Conservation (phyloP, 1,140 invertebrate genomes). For the Drosophila bocki region DNA sequence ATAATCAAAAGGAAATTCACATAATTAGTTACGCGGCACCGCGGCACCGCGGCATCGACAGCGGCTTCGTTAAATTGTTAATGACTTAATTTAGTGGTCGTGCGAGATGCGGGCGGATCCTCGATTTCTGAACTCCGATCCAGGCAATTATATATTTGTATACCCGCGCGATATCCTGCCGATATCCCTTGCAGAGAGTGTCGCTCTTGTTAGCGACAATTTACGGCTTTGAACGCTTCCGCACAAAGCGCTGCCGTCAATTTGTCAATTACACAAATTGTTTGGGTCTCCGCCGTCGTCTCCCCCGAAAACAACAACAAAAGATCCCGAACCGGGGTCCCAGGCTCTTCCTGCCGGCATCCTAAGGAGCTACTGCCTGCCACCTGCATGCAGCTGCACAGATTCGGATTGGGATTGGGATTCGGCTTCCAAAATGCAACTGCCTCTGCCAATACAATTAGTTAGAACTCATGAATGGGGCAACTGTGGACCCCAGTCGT, state of each 20-base stretch:
- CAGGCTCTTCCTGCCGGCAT: conserved; percentile 59
- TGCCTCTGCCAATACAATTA: conserved; percentile 78
- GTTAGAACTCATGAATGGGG: conserved; percentile 81
- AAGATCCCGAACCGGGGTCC: conserved; percentile 45
- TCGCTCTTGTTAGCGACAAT: conserved; percentile 81
- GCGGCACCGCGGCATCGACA: conserved; percentile 47
- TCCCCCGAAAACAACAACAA: conserved; percentile 36
- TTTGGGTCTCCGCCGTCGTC: conserved; percentile 53
- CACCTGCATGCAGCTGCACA: conserved; percentile 83
- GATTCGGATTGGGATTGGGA: conserved; percentile 43
- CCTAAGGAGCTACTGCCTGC: conserved; percentile 46
- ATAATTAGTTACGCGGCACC: conserved; percentile 77
- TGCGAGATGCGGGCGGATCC: conserved; percentile 63
- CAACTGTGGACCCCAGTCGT: conserved; percentile 46
- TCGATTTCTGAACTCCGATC: background rate
- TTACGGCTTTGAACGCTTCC: conserved; percentile 82
- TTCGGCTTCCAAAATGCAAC: conserved; percentile 72
- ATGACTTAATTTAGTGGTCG: conserved; percentile 80
- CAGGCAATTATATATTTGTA: conserved; percentile 65
- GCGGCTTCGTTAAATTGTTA: conserved; percentile 78
- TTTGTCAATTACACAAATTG: conserved; percentile 85
- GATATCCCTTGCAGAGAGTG: conserved; percentile 23
- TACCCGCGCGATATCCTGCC: conserved; percentile 64
- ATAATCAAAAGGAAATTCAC: conserved; percentile 82
- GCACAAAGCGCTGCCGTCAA: conserved; percentile 83